Percentiles rank a stretch among this genome's conserved stretches.
phyloP scores from a whole-genome alignment of 2,888 invertebrate genomes.

The Oscheius onirici region DNA sequence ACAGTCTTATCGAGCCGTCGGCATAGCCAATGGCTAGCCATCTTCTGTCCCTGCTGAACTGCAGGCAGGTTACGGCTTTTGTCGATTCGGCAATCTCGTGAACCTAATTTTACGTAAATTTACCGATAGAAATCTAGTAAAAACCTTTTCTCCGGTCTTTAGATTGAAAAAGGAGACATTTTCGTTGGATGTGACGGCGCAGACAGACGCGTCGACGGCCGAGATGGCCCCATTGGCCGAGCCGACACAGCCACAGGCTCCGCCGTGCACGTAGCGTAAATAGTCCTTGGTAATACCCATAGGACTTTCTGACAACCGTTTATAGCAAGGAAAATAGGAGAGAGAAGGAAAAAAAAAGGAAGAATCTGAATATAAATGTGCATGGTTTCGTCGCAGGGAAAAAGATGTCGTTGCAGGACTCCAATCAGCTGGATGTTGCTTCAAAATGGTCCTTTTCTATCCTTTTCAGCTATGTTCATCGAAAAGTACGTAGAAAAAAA shows the following conservation, averaged over 20 bases:
- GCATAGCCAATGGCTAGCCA: constrained; percentile 89
- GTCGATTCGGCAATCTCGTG: constrained; percentile 71
- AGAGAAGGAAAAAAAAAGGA: neutral
- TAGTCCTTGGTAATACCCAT: constrained; percentile 83
- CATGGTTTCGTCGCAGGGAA: neutral
- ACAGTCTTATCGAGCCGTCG: constrained; percentile 79
- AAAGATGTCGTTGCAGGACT: neutral
- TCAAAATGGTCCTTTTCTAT: neutral
- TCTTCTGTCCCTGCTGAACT: constrained; percentile 81
- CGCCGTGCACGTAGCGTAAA: constrained; percentile 84
- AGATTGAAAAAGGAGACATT: constrained; percentile 94
- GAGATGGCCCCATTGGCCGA: constrained; percentile 80
- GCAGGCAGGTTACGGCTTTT: constrained; percentile 82
- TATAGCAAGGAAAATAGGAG: neutral
- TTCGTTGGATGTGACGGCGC: constrained; percentile 92
- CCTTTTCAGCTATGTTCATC: neutral
- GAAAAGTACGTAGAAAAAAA: neutral
- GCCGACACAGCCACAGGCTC: constrained; percentile 87
- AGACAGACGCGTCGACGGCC: constrained; percentile 82
- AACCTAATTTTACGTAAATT: constrained; percentile 49
- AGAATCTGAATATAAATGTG: neutral
- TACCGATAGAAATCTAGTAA: too few relatives aligned
- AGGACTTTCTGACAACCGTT: neutral
- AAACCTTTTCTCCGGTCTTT: constrained; percentile 84
- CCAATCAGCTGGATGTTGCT: neutral